These are phyloP conservation scores for Prochilodus magdalenae DNA, from an alignment of 2,113 vertebrate species.

Conservation along the genomic window DNA sequence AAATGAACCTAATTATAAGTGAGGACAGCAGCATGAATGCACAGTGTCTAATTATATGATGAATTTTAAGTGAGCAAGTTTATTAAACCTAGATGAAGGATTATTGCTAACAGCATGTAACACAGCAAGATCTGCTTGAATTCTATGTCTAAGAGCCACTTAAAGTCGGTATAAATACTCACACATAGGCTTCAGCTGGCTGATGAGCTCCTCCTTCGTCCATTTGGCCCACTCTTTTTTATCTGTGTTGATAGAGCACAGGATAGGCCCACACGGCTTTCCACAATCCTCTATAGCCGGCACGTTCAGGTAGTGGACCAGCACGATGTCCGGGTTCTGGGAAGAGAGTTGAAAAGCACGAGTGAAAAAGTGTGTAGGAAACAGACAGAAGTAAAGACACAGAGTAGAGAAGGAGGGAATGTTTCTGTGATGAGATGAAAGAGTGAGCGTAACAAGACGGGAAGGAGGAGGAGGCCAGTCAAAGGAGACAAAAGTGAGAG, in stretches of 20 bases:
- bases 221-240: conserved; percentile 99
- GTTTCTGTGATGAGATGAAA: conserved; percentile 48
- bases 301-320: conserved; percentile 99
- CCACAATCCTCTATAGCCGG: conserved; percentile 97
- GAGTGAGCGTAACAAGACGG: conserved; percentile 33
- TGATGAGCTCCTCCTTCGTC: conserved; percentile 98
- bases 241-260: conserved; percentile 99
- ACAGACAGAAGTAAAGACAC: conserved; percentile 6
- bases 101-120: neutral
- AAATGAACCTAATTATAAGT: neutral
- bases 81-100: neutral
- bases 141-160: neutral
- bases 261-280: conserved; percentile 94
- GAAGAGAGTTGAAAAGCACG: neutral
- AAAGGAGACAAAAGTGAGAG: conserved; percentile 45
- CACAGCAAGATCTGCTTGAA: neutral
- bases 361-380: conserved; percentile 11
- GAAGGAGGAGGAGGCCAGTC: conserved; percentile 44
- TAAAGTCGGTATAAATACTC: conserved; percentile 74
- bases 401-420: conserved; percentile 38
- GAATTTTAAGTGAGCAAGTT: neutral
- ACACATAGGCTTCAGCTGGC: conserved; percentile 99
- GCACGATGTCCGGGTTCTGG: conserved; percentile 97
- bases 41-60: neutral
- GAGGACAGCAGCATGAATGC: neutral